Conservation (phyloP, 2,888 invertebrate genomes). For the Polia nebulosa region DNA sequence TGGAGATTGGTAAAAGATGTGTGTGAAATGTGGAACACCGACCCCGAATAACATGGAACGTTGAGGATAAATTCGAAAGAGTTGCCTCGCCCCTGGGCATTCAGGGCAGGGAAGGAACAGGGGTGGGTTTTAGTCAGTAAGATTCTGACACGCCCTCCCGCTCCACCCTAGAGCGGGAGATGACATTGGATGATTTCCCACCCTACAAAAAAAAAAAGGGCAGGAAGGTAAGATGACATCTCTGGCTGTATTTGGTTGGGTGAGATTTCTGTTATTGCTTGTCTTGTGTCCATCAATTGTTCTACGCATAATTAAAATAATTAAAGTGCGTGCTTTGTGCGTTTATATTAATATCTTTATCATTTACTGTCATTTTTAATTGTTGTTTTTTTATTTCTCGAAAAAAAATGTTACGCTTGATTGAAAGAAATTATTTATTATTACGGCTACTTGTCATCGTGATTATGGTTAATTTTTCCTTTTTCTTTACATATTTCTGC, state of each 20-base stretch:
- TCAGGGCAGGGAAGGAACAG: no score
- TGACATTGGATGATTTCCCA: no score
- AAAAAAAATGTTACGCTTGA: conserved; percentile 43
- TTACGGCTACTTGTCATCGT: conserved; percentile 55
- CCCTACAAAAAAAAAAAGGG: no score
- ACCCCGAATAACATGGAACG: no score
- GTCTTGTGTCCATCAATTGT: conserved; percentile 44
- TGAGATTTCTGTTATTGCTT: conserved; percentile 22
- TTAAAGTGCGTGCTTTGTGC: conserved; percentile 67
- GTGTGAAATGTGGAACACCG: no score
- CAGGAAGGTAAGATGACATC: no score
- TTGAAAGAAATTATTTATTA: conserved; percentile 43
- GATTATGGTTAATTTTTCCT: conserved; percentile 8
- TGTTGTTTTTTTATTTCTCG: conserved; percentile 12
- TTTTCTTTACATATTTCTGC: conserved; percentile 8
- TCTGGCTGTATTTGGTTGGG: background rate
- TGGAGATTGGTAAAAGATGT: no score
- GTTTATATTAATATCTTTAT: conserved; percentile 62
- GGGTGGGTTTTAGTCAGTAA: no score
- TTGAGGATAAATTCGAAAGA: no score
- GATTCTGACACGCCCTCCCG: no score
- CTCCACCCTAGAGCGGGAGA: no score
- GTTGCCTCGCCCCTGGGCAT: no score
- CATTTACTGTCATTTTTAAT: conserved; percentile 51
- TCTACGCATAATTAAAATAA: conserved; percentile 70